Evolutionary conservation across 35 echinoderm and acorn worm species (phyloP), one percentile per base, ranked within the genome.

Genomic region (Ophioderma brevispina): DNA sequence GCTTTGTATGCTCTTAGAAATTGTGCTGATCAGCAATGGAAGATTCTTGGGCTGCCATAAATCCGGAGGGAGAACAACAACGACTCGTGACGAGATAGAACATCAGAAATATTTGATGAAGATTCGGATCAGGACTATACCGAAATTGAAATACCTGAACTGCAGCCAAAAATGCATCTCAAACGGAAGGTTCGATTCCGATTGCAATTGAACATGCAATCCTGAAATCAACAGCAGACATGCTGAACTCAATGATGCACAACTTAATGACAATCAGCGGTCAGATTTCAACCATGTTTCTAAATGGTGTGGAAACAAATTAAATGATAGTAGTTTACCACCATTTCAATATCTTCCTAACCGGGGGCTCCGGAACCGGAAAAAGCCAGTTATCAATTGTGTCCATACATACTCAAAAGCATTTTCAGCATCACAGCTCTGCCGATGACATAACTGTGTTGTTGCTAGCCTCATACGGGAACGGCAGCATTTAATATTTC

Each of bases 261-360:
- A 81, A 81, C 23, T 95, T 28, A 96, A 96, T 80, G n/a, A 81
- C 50, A 80, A 92, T 36, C 94, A 95, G 43, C 75, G 52, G 43
- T 18, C 88, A 70, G 18, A 92, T 2, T 96, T 92, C n/a, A 70
- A 70, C 28, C 28, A 70, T 70, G 59, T 70, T 25, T 13, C 59
- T 3, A 41, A 92, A 32, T 96, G 90, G 90, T 89, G 90, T 55
- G 14, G 49, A 0, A 37, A 92, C 1, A 96, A 96, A 89, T 41
- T 63, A 25, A 87, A 84, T 38, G 76, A 77, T 52, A 50, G 89
- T 38, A 81, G 46, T 56, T 38, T 86, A 59, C 31, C 76, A 89
- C 94, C 94, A 84, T 96, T 96, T 86, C 80, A 96, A 85, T 89
- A 79, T 92, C 18, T 96, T 92, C 80, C 32, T 92, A 23, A 87